phyloP scores from a whole-genome alignment of 2,797 vertebrate genomes.

The Myiotriccus ornatus region DNA sequence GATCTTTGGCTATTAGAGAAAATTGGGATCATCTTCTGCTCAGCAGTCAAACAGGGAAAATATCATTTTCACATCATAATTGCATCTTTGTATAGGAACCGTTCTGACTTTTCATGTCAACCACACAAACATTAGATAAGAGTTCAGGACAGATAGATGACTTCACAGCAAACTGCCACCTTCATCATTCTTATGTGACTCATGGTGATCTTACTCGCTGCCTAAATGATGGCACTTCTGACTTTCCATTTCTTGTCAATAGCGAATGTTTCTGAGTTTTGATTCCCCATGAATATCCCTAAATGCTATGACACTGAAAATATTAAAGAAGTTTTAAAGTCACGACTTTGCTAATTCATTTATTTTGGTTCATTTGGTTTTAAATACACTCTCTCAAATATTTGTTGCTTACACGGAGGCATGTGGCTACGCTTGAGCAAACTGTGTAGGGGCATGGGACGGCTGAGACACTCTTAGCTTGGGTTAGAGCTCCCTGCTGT shows the following conservation, averaged over 20 bases:
- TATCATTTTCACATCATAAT: neutral
- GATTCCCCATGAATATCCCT: neutral
- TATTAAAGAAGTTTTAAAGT: neutral
- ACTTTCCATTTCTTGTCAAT: neutral
- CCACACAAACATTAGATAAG: neutral
- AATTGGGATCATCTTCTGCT: neutral
- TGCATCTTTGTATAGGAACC: neutral
- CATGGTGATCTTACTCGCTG: neutral
- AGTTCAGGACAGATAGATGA: neutral
- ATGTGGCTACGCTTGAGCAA: neutral
- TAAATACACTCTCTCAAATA: neutral
- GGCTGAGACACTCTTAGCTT: neutral
- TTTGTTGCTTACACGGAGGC: neutral
- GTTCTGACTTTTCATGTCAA: neutral
- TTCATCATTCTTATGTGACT: neutral
- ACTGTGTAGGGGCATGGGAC: neutral
- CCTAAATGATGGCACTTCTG: neutral
- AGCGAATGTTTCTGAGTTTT: neutral
- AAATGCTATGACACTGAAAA: neutral
- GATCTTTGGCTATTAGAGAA: neutral
- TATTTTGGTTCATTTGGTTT: neutral
- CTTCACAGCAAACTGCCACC: neutral
- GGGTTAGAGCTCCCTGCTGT: neutral
- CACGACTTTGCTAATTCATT: neutral
- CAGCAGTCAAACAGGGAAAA: neutral